Evolutionary conservation across 2,113 vertebrate species (phyloP).

Genomic region (Atlantisia rogersi): DNA sequence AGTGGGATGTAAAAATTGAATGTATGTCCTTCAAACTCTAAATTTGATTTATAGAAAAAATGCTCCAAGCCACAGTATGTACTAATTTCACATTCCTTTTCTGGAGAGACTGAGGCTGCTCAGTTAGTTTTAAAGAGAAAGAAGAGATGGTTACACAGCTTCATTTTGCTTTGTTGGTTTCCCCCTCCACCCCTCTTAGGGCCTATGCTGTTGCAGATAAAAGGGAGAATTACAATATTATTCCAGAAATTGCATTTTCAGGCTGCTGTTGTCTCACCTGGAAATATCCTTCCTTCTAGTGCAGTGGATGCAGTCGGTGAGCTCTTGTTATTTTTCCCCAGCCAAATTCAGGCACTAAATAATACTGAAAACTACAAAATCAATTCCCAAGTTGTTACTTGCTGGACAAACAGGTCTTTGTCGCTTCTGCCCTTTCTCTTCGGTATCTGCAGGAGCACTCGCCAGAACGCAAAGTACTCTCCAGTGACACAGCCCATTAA

Average conservation of each 20-base stretch:
- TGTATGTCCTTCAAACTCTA: not conserved
- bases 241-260: slow-evolving; percentile 33
- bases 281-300: not conserved
- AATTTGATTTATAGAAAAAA: not conserved
- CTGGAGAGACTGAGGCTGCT: not conserved
- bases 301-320: not conserved
- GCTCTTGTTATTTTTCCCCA: not conserved
- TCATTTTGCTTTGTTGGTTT: not conserved
- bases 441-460: not conserved
- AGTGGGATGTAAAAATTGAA: not conserved
- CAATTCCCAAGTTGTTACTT: slow-evolving; percentile 36
- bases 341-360: slow-evolving; percentile 25
- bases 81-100: not conserved
- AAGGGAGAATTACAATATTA: slow-evolving; percentile 38
- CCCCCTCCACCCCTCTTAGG: not conserved
- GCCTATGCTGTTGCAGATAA: not conserved
- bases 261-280: not conserved
- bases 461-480: slow-evolving; percentile 24
- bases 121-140: not conserved
- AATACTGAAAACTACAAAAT: slow-evolving; percentile 27
- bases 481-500: slow-evolving; percentile 8
- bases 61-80: not conserved
- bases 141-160: not conserved
- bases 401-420: not conserved
- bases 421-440: not conserved